Evolutionary conservation across 2,888 invertebrate genomes (phyloP).

Genomic region (Agelastica alni): DNA sequence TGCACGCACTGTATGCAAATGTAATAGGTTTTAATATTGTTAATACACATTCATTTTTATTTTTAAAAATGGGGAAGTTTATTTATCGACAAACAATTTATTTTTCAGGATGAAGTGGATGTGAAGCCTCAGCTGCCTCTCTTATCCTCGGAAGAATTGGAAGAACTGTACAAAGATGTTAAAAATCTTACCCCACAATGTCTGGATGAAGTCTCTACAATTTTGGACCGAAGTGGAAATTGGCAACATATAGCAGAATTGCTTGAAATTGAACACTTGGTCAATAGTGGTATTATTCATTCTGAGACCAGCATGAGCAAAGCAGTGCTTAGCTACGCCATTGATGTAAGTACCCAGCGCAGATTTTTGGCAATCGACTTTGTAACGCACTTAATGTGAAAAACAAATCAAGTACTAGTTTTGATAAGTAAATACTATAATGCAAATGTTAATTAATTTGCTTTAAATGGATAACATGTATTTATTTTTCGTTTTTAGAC

Average conservation of each 20-base stretch:
- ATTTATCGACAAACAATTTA: neutral
- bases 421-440: no score
- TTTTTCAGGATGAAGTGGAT: constrained; percentile 36
- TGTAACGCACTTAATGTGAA: neutral
- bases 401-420: no score
- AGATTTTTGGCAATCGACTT: neutral
- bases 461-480: no score
- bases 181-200: constrained; percentile 47
- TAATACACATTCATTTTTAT: no score
- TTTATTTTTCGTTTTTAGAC: constrained; percentile 38
- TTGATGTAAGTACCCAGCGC: constrained; percentile 55
- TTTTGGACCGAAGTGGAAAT: constrained; percentile 62
- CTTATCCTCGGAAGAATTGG: constrained; percentile 44
- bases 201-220: constrained; percentile 57
- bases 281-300: constrained; percentile 59
- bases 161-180: constrained; percentile 43
- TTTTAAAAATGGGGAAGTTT: neutral
- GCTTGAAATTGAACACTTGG: constrained; percentile 57
- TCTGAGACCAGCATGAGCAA: constrained; percentile 60
- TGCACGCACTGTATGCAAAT: no score
- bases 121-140: constrained; percentile 37
- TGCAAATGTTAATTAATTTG: no score
- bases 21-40: no score
- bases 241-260: constrained; percentile 65
- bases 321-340: constrained; percentile 62